A percentile compares a stretch with the other conserved stretches of the same genome.
Evolutionary conservation across 2,797 vertebrate species (phyloP).

Genomic region (Pagetopsis macropterus): DNA sequence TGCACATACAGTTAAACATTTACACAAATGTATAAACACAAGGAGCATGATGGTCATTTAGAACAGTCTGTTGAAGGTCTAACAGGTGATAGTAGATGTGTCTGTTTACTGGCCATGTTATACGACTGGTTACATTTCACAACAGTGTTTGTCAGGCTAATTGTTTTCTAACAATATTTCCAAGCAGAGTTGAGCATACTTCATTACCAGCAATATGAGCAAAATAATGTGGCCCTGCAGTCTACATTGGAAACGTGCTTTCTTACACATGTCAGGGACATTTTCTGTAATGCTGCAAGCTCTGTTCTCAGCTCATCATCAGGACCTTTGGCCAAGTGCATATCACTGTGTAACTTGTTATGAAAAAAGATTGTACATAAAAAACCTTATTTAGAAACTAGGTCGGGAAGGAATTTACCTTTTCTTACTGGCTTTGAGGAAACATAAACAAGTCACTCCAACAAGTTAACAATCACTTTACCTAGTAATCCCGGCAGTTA

Average conservation of each 20-base stretch:
- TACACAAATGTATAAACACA: neutral
- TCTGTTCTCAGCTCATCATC: constrained; percentile 8
- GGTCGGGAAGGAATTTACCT: constrained; percentile 3
- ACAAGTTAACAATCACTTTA: constrained; percentile 42
- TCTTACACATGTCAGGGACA: neutral
- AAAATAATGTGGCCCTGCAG: constrained; percentile 12
- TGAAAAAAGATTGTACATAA: neutral
- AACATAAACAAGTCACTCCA: constrained; percentile 1
- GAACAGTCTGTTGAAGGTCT: neutral
- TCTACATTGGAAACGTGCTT: constrained; percentile 6
- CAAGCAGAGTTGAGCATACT: constrained; percentile 1
- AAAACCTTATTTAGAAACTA: constrained; percentile 17
- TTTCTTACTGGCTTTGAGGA: neutral
- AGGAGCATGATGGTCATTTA: neutral
- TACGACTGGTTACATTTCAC: constrained; percentile 8
- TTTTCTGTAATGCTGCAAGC: neutral
- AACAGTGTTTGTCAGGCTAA: constrained; percentile 9
- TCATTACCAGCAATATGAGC: constrained; percentile 13
- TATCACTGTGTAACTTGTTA: neutral
- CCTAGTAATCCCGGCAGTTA: constrained; percentile 36
- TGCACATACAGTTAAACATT: constrained; percentile 3
- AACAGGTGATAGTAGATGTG: constrained; percentile 1
- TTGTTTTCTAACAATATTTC: constrained; percentile 28
- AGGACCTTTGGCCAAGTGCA: constrained; percentile 17
- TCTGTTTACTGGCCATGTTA: constrained; percentile 15